phyloP scores from a whole-genome alignment of 2,797 vertebrate species.

The Echeneis naucrates region DNA sequence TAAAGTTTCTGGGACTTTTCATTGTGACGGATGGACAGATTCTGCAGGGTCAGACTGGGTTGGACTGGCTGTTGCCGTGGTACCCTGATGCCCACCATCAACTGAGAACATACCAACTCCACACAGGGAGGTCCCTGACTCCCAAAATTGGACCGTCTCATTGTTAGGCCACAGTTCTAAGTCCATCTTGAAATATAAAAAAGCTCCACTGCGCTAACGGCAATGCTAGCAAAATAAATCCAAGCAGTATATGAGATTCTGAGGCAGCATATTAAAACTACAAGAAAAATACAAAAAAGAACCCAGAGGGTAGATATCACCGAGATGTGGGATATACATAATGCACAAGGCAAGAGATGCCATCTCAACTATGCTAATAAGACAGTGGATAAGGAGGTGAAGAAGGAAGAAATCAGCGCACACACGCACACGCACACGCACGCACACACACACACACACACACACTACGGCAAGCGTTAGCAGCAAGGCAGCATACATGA shows the following conservation, averaged over 20 bases:
- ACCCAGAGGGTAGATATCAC: constrained; percentile 59
- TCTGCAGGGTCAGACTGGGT: constrained; percentile 6
- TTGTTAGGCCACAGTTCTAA: constrained; percentile 8
- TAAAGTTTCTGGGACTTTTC: not conserved
- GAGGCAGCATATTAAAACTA: constrained; percentile 56
- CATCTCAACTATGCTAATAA: constrained; percentile 66
- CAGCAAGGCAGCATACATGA: constrained; percentile 51
- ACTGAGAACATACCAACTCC: not conserved
- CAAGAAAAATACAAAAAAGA: constrained; percentile 57
- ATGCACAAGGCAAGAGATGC: constrained; percentile 66
- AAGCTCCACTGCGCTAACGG: not conserved
- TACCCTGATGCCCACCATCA: not conserved
- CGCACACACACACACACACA: constrained; percentile 3
- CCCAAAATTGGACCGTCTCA: constrained; percentile 5
- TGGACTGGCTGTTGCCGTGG: not conserved
- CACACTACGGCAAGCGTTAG: constrained; percentile 37
- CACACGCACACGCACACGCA: constrained; percentile 1
- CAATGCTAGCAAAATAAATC: constrained; percentile 42
- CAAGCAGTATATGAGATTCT: constrained; percentile 46
- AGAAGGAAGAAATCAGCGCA: constrained; percentile 43
- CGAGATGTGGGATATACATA: constrained; percentile 65
- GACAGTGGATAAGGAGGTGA: constrained; percentile 54
- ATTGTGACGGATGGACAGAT: not conserved
- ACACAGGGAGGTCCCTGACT: not conserved
- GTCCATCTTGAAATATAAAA: constrained; percentile 28